Evolutionary conservation across 2,888 invertebrate genomes (phyloP).

Genomic region (Coleophora deauratella): DNA sequence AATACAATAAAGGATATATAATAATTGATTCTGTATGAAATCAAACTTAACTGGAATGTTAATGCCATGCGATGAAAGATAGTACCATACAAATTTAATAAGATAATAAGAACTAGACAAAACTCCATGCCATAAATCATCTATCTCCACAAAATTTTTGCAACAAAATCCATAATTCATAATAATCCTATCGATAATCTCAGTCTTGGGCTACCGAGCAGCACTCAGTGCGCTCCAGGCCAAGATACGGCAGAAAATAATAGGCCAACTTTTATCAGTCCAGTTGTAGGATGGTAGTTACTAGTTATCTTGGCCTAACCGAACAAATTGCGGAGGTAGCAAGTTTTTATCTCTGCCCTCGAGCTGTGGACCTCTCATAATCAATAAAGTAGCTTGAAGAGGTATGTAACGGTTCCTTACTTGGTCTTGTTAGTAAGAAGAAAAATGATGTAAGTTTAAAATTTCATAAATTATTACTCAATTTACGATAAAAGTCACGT

Average conservation of each 20-base stretch:
- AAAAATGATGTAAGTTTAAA: constrained; percentile 14
- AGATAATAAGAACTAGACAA: too few species aligned
- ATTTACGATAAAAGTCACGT: background rate
- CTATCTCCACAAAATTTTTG: constrained; percentile 28
- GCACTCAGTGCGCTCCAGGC: constrained; percentile 30
- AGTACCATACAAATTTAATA: too few species aligned
- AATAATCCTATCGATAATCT: constrained; percentile 35
- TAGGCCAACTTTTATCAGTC: constrained; percentile 57
- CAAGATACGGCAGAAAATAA: constrained; percentile 42
- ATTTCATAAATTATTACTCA: constrained; percentile 14
- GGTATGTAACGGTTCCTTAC: constrained; percentile 13
- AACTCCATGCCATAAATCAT: too few species aligned
- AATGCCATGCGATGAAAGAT: too few species aligned
- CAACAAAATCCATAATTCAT: constrained; percentile 65
- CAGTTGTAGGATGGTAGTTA: constrained; percentile 30
- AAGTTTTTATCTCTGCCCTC: constrained; percentile 56
- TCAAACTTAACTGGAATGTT: too few species aligned
- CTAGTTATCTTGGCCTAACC: constrained; percentile 40
- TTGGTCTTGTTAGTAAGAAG: background rate
- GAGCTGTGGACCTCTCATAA: constrained; percentile 35
- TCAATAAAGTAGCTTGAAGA: constrained; percentile 36
- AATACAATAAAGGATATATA: too few species aligned
- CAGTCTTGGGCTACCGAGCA: constrained; percentile 18
- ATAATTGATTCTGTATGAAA: too few species aligned
- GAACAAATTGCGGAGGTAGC: constrained; percentile 46